Conservation (phyloP, 2,113 vertebrate genomes). For the Herpailurus yagouaroundi region DNA sequence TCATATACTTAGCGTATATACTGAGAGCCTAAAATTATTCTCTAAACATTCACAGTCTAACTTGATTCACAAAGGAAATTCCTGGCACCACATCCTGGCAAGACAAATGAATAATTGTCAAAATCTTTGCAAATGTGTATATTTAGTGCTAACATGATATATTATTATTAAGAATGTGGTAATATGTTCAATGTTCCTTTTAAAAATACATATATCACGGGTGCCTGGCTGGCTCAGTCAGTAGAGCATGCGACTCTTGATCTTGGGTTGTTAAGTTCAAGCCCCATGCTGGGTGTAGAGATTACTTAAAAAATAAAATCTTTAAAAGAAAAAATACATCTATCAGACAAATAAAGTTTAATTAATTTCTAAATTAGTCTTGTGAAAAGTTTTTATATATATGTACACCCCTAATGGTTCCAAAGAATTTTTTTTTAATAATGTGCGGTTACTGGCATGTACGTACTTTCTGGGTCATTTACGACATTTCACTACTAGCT, state of each 20-base stretch:
- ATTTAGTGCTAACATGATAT: not conserved
- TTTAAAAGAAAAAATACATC: not conserved
- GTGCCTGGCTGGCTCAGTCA: not conserved
- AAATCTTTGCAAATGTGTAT: not conserved
- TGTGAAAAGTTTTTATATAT: not conserved
- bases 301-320: not conserved
- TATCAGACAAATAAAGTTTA: not conserved
- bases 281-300: not conserved
- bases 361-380: not conserved
- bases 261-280: not conserved
- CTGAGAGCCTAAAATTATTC: not conserved
- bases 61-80: not conserved
- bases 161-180: conserved; percentile 1
- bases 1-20: not conserved
- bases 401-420: not conserved
- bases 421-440: not conserved
- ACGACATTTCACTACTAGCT: not conserved
- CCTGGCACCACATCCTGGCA: not conserved
- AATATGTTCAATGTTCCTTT: not conserved
- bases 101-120: not conserved
- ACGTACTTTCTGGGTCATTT: not conserved
- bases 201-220: not conserved
- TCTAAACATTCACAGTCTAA: not conserved
- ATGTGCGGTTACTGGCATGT: not conserved
- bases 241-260: not conserved